These are phyloP conservation scores for Turdus rufiventris DNA, from an alignment of 2,113 vertebrate species.

Conservation along the genomic window DNA sequence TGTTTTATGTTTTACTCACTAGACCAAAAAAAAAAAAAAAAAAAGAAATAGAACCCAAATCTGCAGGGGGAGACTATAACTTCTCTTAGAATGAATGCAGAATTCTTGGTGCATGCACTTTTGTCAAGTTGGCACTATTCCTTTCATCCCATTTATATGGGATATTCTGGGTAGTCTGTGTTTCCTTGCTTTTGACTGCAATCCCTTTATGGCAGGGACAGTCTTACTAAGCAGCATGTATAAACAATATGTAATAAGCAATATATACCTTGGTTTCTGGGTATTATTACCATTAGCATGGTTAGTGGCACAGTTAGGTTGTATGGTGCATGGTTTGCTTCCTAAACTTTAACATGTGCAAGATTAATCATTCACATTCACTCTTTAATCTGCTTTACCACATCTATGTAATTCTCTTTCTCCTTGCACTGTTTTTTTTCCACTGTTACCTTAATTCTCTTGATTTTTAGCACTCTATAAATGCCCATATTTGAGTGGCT, in stretches of 20 bases:
- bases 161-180: neutral
- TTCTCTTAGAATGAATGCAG: neutral
- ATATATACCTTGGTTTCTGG: neutral
- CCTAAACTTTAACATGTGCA: neutral
- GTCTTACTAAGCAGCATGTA: accelerated
- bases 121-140: neutral
- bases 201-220: neutral
- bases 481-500: neutral
- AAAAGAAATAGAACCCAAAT: neutral
- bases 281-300: neutral
- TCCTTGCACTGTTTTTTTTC: neutral
- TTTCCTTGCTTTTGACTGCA: neutral
- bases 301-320: neutral
- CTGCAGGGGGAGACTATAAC: neutral
- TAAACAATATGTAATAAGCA: neutral
- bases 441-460: neutral
- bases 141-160: neutral
- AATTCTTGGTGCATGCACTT: neutral
- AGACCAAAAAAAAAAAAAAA: neutral
- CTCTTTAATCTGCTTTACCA: neutral
- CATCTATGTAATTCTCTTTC: neutral
- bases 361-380: neutral
- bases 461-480: neutral
- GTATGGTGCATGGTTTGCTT: neutral
- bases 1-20: neutral